Conservation (phyloP, 2,797 vertebrate genomes). For the Kryptopterus vitreolus region DNA sequence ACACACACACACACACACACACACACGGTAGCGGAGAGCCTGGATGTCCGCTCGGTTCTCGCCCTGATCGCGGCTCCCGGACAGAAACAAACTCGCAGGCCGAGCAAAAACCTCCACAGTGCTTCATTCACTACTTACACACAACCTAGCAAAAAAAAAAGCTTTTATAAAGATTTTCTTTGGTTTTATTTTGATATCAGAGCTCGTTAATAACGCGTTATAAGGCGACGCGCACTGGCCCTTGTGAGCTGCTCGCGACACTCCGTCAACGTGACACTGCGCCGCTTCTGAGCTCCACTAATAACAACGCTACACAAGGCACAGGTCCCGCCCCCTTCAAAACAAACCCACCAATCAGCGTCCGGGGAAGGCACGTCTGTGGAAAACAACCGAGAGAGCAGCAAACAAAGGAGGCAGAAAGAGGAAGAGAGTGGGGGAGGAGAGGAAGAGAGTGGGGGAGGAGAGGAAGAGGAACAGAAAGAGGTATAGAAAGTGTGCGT, state of each 20-base stretch:
- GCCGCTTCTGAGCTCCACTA: constrained; percentile 18
- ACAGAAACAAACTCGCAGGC: constrained; percentile 33
- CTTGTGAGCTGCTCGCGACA: not conserved
- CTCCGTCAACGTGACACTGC: constrained; percentile 24
- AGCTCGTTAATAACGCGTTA: too few relatives aligned
- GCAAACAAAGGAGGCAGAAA: constrained; percentile 71
- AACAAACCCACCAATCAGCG: constrained; percentile 65
- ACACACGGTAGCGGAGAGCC: not conserved
- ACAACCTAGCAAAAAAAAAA: not conserved
- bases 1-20: not conserved
- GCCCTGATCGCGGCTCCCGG: too few relatives aligned
- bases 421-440: constrained; percentile 57
- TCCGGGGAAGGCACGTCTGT: constrained; percentile 64
- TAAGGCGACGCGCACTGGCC: too few relatives aligned
- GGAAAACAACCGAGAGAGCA: constrained; percentile 63
- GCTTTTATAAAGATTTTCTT: not conserved
- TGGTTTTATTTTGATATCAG: not conserved
- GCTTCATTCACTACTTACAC: constrained; percentile 32
- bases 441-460: constrained; percentile 63
- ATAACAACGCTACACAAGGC: constrained; percentile 60
- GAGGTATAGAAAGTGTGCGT: not conserved
- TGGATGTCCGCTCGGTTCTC: constrained; percentile 5
- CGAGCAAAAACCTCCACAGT: constrained; percentile 14
- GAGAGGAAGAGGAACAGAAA: constrained; percentile 62
- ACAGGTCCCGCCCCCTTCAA: constrained; percentile 51